phyloP scores from a whole-genome alignment of 2,888 invertebrate genomes.

The Lucinisca nassula region DNA sequence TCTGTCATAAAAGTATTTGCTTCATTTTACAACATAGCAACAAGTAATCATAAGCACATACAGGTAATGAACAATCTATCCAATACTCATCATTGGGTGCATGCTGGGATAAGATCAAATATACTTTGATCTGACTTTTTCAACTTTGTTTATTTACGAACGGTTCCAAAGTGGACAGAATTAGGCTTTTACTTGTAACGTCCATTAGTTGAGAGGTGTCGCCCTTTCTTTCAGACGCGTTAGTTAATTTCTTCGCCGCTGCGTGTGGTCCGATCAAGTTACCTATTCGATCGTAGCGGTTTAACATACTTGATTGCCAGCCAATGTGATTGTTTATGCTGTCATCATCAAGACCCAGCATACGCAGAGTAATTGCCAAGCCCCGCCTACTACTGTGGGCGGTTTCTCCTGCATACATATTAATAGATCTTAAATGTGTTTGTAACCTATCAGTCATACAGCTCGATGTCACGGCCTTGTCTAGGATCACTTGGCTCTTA shows the following conservation, averaged over 20 bases:
- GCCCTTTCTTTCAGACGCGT: no score
- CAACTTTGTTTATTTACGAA: no score
- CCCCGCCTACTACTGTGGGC: slow-evolving; percentile 1
- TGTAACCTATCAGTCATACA: neutral
- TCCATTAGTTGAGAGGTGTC: no score
- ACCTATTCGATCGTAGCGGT: slow-evolving; percentile 12
- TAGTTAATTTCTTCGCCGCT: neutral
- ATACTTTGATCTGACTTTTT: no score
- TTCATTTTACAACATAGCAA: no score
- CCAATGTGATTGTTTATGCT: slow-evolving; percentile 18
- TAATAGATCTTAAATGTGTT: neutral
- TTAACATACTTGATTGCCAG: slow-evolving; percentile 4
- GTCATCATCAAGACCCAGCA: slow-evolving; percentile 3
- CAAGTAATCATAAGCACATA: no score
- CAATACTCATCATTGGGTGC: no score
- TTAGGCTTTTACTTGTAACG: no score
- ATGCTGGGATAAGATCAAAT: no score
- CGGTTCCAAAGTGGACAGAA: no score
- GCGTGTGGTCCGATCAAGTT: neutral
- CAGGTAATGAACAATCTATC: no score
- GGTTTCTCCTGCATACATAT: slow-evolving; percentile 8
- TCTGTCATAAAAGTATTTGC: no score
- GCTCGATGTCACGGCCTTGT: neutral
- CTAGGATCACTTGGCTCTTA: neutral
- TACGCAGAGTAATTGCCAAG: slow-evolving; percentile 5